Percentiles rank a stretch among this genome's conserved stretches.
These are phyloP conservation scores for Mylabris sibirica DNA, from an alignment of 2,888 invertebrate species.

Conservation along the genomic window DNA sequence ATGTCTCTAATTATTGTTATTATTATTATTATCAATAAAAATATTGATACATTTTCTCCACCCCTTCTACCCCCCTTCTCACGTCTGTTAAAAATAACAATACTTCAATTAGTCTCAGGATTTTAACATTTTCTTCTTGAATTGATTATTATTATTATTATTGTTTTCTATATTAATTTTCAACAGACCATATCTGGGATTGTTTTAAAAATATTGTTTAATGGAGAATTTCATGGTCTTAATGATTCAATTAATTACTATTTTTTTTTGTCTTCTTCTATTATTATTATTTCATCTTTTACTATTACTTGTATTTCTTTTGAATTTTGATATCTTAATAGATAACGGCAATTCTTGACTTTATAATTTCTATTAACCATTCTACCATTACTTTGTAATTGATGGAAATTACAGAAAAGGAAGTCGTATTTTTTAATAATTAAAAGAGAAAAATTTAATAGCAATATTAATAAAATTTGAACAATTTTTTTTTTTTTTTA, in stretches of 20 bases:
- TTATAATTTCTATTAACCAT: slow-evolving; percentile 10
- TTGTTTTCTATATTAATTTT: neutral
- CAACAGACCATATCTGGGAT: slow-evolving; percentile 6
- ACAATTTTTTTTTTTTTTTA: too few species aligned
- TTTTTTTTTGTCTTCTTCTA: neutral
- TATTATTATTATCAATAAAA: slow-evolving; percentile 3
- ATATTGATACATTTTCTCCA: neutral
- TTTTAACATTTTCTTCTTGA: neutral
- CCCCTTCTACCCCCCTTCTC: too few species aligned
- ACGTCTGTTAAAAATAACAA: too few species aligned
- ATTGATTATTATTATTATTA: slow-evolving; percentile 2
- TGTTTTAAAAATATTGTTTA: slow-evolving; percentile 9
- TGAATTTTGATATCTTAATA: neutral
- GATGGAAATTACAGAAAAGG: slow-evolving; percentile 3
- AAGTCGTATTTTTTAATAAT: slow-evolving; percentile 1
- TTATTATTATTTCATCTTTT: neutral
- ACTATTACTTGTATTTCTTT: neutral
- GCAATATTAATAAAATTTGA: neutral
- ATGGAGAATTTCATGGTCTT: slow-evolving; percentile 10
- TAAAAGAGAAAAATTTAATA: neutral
- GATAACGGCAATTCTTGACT: neutral
- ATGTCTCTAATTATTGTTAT: slow-evolving; percentile 22
- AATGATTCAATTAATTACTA: slow-evolving; percentile 9
- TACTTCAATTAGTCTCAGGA: too few species aligned
- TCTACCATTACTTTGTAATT: neutral